phyloP scores from a whole-genome alignment of 1,140 invertebrate species.

The Tachypleus tridentatus region DNA sequence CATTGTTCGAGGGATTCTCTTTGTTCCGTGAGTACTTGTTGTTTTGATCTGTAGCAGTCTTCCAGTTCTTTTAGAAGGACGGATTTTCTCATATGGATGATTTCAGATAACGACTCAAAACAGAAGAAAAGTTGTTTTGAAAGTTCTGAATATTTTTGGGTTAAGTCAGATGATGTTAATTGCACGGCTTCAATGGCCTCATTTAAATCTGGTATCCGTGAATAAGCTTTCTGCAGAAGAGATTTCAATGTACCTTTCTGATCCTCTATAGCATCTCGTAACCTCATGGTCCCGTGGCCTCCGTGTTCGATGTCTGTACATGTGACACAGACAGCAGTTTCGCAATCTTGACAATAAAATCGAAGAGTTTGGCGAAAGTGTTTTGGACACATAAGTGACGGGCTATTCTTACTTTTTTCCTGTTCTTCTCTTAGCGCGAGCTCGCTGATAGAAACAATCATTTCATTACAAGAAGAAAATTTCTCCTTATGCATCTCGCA shows the following conservation, averaged over 20 bases:
- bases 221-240: conserved; percentile 12
- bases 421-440: conserved; percentile 15
- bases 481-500: conserved; percentile 3
- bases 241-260: conserved; percentile 27
- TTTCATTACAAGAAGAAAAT: conserved; percentile 12
- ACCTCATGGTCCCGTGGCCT: conserved; percentile 36
- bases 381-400: conserved; percentile 29
- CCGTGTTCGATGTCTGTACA: conserved; percentile 43
- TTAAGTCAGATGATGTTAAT: conserved; percentile 25
- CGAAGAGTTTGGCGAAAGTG: conserved; percentile 36
- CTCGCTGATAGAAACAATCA: conserved; percentile 22
- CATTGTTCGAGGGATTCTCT: conserved; percentile 34
- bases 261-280: conserved; percentile 39
- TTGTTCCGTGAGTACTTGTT: conserved; percentile 35
- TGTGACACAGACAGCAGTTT: conserved; percentile 41
- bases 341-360: conserved; percentile 43
- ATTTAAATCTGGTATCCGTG: conserved; percentile 30
- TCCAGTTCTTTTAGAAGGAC: conserved; percentile 35
- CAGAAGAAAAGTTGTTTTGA: conserved; percentile 4
- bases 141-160: conserved; percentile 8
- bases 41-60: conserved; percentile 33
- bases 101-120: conserved; percentile 28
- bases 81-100: conserved; percentile 33
- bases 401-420: conserved; percentile 7
- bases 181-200: conserved; percentile 34